These are phyloP conservation scores for Busseola fusca DNA, from an alignment of 2,888 invertebrate genomes.

Conservation along the genomic window DNA sequence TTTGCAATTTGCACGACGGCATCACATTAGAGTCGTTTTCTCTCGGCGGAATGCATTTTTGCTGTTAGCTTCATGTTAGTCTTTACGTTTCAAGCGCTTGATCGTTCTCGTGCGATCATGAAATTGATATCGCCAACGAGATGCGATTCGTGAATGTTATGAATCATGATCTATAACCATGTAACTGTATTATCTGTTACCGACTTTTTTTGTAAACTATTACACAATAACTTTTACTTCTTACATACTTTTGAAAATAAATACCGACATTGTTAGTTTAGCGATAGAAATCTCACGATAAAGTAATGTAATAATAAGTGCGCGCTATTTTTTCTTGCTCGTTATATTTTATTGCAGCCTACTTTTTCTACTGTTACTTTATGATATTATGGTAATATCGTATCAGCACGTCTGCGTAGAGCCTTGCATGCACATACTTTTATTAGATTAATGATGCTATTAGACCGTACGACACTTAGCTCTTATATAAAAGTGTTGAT, in stretches of 20 bases:
- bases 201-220: constrained; percentile 57
- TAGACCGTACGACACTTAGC: constrained; percentile 37
- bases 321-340: constrained; percentile 41
- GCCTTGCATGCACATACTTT: constrained; percentile 20
- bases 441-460: constrained; percentile 46
- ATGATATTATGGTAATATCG: constrained; percentile 30
- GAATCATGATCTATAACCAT: constrained; percentile 51
- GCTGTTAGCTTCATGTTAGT: constrained; percentile 40
- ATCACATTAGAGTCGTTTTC: constrained; percentile 48
- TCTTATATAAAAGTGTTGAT: constrained; percentile 50
- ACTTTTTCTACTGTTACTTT: constrained; percentile 40
- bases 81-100: constrained; percentile 40
- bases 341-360: constrained; percentile 41
- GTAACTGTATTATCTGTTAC: constrained; percentile 57
- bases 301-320: constrained; percentile 63
- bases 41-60: constrained; percentile 47
- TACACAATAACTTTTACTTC: constrained; percentile 64
- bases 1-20: constrained; percentile 57
- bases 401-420: constrained; percentile 8
- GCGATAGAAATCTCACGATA: constrained; percentile 70
- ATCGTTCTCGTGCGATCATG: constrained; percentile 53
- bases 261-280: constrained; percentile 66
- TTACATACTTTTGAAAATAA: constrained; percentile 69
- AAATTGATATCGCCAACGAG: constrained; percentile 50
- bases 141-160: constrained; percentile 51